Base-by-base conservation (phyloP, 2,797 vertebrate species). In the Pangasius larnaudii region DNA sequence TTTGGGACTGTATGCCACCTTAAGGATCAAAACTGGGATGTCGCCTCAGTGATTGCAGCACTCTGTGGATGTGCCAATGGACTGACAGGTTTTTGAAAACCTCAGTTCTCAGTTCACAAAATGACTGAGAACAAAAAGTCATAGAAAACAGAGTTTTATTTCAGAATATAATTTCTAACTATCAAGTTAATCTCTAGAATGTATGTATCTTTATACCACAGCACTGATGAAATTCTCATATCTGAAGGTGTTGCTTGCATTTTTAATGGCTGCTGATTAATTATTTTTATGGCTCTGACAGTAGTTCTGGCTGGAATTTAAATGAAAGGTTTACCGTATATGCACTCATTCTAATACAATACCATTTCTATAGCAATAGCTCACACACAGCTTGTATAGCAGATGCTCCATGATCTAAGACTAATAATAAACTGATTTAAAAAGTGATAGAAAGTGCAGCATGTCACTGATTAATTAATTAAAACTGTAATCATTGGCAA, bases 1-100 rank as follows among this genome's bases (percentile, higher is more conserved):
- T 99, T 94, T 96, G 97, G 94, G 96, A 98, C 94, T 98, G 98
- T 93, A 94, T 97, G 93, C 95, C 97, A 1, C 95, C 96, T 11
- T 98, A 93, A 93, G 61, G 82, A 42, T 85, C 87, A 90, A 58
- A 89, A 24, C n/a, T 58, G 11, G 42, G 65, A 82, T 63, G 36
- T n/a, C 36, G 19, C 36, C 27, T 46, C 1, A 61, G 36, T 39
- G 53, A 81, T 16, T 81, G 36, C 24, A 42, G 19, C 39, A n/a
- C 27, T 63, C 30, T 36, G 4, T 79, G 53, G 30, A 79, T 24
- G 19, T 58, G 18, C 8, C 77, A 18, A 4, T 42, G 24, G 24
- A 81, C 22, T 27, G 19, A 80, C 33, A 80, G 10, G 78, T 61
- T 59, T 61, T 81, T 42, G 36, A 59, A 78, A 80, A 59, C 22